Conservation (phyloP, 2,113 vertebrate species). For the Bos indicus region DNA sequence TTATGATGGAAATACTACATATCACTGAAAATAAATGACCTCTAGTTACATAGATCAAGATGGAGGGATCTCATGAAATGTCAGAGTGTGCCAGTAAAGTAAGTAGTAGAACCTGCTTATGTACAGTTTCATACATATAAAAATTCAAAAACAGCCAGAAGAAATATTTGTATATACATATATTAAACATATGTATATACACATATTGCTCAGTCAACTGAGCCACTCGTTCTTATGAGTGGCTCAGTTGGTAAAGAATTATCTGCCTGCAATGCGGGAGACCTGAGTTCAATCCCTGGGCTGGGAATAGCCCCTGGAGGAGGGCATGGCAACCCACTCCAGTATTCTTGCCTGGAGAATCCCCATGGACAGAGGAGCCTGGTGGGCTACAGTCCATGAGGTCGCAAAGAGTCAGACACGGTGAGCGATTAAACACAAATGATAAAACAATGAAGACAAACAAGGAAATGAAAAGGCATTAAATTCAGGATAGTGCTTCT, state of each 20-base stretch:
- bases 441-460: neutral
- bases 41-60: neutral
- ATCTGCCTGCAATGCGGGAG: neutral
- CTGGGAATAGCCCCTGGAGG: neutral
- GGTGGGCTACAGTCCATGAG: neutral
- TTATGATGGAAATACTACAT: neutral
- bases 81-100: neutral
- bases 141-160: neutral
- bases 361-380: neutral
- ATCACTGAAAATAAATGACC: neutral
- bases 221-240: neutral
- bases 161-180: no score
- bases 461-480: neutral
- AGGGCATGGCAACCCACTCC: neutral
- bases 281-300: neutral
- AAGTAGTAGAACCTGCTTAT: neutral
- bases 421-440: accelerated
- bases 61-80: neutral
- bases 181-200: neutral
- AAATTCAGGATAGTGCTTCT: neutral
- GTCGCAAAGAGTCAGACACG: neutral
- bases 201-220: neutral
- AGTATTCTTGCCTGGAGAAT: neutral
- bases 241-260: neutral
- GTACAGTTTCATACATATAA: neutral